phyloP scores from a whole-genome alignment of 2,113 vertebrate genomes.

The Trichechus manatus region DNA sequence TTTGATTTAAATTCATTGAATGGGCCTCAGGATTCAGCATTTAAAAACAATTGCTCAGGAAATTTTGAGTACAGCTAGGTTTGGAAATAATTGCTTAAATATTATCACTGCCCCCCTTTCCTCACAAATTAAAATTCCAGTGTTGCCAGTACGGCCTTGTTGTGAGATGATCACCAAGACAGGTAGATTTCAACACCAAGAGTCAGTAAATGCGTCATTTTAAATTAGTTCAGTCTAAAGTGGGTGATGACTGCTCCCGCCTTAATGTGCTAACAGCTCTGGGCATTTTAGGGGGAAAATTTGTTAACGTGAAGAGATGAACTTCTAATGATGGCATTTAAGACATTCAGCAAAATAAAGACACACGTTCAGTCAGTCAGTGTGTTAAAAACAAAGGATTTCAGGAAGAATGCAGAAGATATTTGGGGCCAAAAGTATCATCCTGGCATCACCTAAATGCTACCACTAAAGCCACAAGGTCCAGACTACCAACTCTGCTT shows the following conservation, averaged over 20 bases:
- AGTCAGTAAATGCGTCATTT: neutral
- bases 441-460: neutral
- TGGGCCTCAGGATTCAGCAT: neutral
- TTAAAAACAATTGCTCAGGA: conserved; percentile 48
- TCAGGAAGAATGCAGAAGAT: neutral
- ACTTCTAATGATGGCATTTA: conserved; percentile 16
- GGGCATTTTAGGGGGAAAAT: neutral
- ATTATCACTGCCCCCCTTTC: neutral
- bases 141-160: neutral
- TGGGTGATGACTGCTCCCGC: neutral
- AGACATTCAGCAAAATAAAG: conserved; percentile 35
- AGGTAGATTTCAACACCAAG: conserved; percentile 34
- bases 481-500: neutral
- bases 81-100: conserved; percentile 15
- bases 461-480: neutral
- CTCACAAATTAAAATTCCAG: conserved; percentile 54
- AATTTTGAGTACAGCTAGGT: neutral
- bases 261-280: neutral
- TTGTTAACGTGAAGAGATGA: conserved; percentile 35
- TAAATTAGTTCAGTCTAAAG: neutral
- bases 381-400: conserved; percentile 12
- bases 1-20: neutral
- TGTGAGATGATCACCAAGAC: neutral
- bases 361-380: neutral
- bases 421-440: neutral